Base-by-base conservation (phyloP, 2,113 vertebrate genomes). In the Climacteris rufus region DNA sequence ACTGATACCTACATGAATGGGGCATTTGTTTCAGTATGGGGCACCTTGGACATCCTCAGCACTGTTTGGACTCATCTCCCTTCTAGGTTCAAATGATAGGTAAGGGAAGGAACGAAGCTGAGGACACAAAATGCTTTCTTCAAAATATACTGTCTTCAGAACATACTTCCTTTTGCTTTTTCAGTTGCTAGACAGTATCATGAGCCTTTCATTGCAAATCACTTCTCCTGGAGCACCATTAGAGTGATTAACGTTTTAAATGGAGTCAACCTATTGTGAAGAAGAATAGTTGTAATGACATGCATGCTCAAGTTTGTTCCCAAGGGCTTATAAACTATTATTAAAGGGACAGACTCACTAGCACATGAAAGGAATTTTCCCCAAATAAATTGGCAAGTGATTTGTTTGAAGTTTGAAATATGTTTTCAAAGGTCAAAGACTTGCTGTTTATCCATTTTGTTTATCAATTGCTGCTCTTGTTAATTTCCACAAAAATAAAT, bases 391-490 rank as follows among this genome's bases (percentile, higher is more conserved):
- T 72, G 63, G 45, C 13, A 68, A 83, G 18, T 65, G 54, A 66
- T 93, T 84, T 82, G 27, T 78, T 95, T 94, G 72, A 95, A 89
- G 80, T 75, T 60, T 57, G 53, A 74, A 80, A 69, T 47, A 54
- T 4, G 19, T 61, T 89, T 79, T 50, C 45, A 50, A 53, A 90
- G 66, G 31, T 68, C 70, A 87, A 84, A 63, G 70, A 30, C 59
- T 93, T 77, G 57, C 30, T 90, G 17, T 71, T 89, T 76, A 47
- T 80, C n/a, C 27, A 9, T 68, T 77, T 85, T 78, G 15, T 78
- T 66, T 54, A 84, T 64, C 47, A 89, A 56, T 76, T 80, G 28
- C 33, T 9, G 1, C 31, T 87, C 64, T 31, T 83, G 44, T 47
- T 87, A 68, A 60, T 42, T 83, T 94, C 12, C 50, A 83, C 24